A percentile compares a stretch with the other conserved stretches of the same genome.
Evolutionary conservation across 2,888 invertebrate species (phyloP).

Genomic region (Steinernema carpocapsae): DNA sequence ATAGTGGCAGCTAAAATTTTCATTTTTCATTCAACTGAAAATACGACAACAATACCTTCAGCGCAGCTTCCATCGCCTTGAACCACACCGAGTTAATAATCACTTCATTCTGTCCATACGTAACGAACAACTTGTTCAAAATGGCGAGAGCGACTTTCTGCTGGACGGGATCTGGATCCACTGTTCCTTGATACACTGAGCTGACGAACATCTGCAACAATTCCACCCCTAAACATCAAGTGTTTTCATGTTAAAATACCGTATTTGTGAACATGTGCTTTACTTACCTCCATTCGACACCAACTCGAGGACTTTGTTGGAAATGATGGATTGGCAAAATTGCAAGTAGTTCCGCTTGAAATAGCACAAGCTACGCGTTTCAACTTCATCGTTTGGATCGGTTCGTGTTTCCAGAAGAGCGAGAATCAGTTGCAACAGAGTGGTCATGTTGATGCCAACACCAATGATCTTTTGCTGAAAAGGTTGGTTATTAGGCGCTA

Average conservation of each 20-base stretch:
- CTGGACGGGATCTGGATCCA: background rate
- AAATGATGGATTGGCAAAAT: slow-evolving; percentile 2
- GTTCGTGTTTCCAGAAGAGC: background rate
- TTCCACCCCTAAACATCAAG: background rate
- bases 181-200: background rate
- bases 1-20: background rate
- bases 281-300: slow-evolving; percentile 1
- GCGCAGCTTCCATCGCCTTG: slow-evolving; percentile 1
- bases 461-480: slow-evolving; percentile 19
- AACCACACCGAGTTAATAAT: background rate
- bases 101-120: background rate
- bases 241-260: background rate
- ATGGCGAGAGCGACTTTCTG: slow-evolving; percentile 1
- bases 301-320: slow-evolving; percentile 16
- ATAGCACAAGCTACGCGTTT: slow-evolving; percentile 11
- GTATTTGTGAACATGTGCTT: background rate
- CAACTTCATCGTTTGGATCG: slow-evolving; percentile 23
- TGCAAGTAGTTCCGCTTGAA: slow-evolving; percentile 12
- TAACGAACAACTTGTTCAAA: background rate
- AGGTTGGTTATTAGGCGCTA: background rate
- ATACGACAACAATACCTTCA: background rate
- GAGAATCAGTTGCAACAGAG: background rate
- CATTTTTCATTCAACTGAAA: background rate
- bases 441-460: slow-evolving; percentile 19
- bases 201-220: background rate